Percentiles rank a stretch among this genome's conserved stretches.
phyloP scores from a whole-genome alignment of 2,113 vertebrate species.

The Peromyscus californicus region DNA sequence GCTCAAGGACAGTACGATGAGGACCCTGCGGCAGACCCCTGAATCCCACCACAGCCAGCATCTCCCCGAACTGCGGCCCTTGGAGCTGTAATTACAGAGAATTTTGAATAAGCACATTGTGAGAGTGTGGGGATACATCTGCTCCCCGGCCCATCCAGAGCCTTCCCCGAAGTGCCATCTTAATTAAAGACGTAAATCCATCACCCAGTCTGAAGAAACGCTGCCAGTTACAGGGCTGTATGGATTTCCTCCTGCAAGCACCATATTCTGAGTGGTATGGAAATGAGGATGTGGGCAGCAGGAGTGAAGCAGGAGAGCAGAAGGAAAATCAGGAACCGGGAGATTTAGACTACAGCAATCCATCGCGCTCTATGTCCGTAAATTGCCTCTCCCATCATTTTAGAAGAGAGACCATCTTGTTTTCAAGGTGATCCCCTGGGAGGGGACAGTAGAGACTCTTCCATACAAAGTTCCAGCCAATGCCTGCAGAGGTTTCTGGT shows the following conservation, averaged over 20 bases:
- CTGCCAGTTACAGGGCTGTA: background rate
- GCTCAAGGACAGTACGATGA: accelerated
- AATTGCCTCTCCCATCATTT: accelerated
- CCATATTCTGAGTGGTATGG: background rate
- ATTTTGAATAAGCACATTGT: background rate
- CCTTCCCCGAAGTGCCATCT: background rate
- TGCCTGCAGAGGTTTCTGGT: accelerated
- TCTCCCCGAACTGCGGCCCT: background rate
- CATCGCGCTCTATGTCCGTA: background rate
- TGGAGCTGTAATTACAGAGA: slow-evolving; percentile 57
- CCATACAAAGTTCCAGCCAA: background rate
- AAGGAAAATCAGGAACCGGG: background rate
- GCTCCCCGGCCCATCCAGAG: background rate
- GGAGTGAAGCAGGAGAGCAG: background rate
- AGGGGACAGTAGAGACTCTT: no score
- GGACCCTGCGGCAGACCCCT: accelerated
- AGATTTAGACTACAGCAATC: background rate
- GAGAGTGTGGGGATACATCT: background rate
- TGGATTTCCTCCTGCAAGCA: background rate
- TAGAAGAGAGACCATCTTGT: background rate
- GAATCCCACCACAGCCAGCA: background rate
- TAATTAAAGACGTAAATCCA: slow-evolving; percentile 74
- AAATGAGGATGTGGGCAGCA: background rate
- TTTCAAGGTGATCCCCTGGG: no score
- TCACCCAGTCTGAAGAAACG: background rate